Conservation (phyloP, 2,113 vertebrate species). For the Sakesphorus luctuosus region DNA sequence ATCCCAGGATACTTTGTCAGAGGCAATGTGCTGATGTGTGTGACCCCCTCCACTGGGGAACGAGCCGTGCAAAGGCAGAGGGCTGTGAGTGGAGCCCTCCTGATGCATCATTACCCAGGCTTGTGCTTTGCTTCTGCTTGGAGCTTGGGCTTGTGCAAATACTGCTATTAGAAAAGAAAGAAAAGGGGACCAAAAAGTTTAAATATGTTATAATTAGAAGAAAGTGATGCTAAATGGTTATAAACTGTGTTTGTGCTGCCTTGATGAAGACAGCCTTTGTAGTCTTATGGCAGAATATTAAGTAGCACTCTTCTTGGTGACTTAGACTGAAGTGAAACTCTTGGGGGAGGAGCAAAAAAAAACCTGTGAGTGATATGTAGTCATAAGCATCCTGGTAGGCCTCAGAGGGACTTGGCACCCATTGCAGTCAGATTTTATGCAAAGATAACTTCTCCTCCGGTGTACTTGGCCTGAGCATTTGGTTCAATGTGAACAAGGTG, state of each 20-base stretch:
- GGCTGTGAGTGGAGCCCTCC: background rate
- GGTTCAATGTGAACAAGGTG: background rate
- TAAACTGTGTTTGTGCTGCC: background rate
- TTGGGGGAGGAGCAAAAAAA: background rate
- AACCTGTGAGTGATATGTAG: background rate
- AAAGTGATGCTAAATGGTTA: background rate
- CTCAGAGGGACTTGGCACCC: background rate
- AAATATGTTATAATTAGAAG: background rate
- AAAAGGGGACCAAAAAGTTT: background rate
- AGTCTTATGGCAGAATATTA: background rate
- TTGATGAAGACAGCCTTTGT: background rate
- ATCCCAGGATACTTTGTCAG: background rate
- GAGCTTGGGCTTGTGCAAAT: background rate
- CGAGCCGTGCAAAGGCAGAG: background rate
- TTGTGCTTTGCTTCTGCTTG: background rate
- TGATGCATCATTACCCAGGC: accelerated
- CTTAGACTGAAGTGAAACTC: background rate
- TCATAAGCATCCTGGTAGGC: background rate
- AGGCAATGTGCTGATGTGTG: accelerated
- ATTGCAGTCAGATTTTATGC: background rate
- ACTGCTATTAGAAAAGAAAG: background rate
- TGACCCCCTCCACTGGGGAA: background rate
- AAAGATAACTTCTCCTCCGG: accelerated
- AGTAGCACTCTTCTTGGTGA: background rate
- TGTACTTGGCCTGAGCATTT: background rate